phyloP scores from a whole-genome alignment of 2,113 vertebrate genomes.

The Nyctibius bracteatus region DNA sequence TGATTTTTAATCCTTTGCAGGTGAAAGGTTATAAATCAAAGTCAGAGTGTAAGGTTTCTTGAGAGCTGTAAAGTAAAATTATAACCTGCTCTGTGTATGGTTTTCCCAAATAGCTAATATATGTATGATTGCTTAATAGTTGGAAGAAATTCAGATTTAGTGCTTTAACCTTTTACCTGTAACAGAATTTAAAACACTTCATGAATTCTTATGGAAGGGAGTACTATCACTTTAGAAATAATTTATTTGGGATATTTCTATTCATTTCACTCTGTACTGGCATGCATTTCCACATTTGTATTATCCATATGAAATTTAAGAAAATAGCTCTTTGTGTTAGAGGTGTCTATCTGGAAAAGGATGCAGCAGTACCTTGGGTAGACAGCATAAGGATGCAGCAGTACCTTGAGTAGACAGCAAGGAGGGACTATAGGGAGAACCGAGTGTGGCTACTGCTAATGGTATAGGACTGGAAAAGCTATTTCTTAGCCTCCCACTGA shows the following conservation, averaged over 20 bases:
- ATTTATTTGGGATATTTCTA: neutral
- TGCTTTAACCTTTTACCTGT: neutral
- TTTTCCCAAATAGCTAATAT: neutral
- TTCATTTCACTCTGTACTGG: neutral
- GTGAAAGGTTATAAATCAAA: neutral
- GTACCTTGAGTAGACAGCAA: neutral
- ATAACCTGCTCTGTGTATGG: neutral
- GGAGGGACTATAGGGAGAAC: neutral
- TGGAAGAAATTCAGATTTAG: neutral
- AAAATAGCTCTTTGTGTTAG: neutral
- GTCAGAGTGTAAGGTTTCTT: neutral
- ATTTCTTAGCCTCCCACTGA: neutral
- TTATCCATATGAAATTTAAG: neutral
- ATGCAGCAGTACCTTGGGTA: neutral
- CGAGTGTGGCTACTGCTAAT: neutral
- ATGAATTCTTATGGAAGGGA: neutral
- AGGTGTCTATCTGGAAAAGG: neutral
- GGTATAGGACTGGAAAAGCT: neutral
- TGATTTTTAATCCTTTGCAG: neutral
- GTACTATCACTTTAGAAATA: neutral
- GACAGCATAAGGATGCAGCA: neutral
- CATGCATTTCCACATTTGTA: neutral
- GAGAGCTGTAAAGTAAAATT: neutral
- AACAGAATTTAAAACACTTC: neutral
- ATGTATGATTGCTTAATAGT: neutral